phyloP scores from a whole-genome alignment of 1,140 invertebrate genomes.

The Polypedilum pembai region DNA sequence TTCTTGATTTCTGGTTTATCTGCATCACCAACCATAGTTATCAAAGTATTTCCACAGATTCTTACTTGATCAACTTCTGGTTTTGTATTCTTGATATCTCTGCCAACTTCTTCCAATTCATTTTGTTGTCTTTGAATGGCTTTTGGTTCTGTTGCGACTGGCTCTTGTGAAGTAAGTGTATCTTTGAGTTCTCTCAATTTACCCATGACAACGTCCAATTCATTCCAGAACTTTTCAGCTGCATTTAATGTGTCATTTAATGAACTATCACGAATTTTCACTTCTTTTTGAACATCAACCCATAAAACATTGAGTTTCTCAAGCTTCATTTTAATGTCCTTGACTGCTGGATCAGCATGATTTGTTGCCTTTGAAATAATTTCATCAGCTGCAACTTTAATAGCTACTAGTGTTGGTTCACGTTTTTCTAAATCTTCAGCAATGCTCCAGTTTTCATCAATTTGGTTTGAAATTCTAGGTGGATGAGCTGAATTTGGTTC shows the following conservation, averaged over 20 bases:
- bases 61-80: constrained; percentile 88
- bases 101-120: constrained; percentile 82
- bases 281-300: constrained; percentile 84
- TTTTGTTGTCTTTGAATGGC: constrained; percentile 91
- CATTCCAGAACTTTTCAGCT: constrained; percentile 93
- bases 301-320: constrained; percentile 88
- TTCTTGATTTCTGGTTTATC: constrained; percentile 97
- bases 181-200: constrained; percentile 84
- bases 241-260: constrained; percentile 81
- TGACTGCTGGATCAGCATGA: constrained; percentile 80
- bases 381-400: constrained; percentile 85
- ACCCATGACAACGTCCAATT: constrained; percentile 80
- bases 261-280: constrained; percentile 68
- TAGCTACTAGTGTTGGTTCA: constrained; percentile 82
- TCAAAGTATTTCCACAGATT: constrained; percentile 81
- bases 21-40: constrained; percentile 87
- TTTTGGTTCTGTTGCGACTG: constrained; percentile 83
- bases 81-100: constrained; percentile 90
- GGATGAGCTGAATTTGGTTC: constrained; percentile 94
- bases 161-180: constrained; percentile 77
- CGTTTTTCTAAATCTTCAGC: constrained; percentile 88
- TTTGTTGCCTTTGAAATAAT: constrained; percentile 88
- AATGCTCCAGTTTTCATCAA: constrained; percentile 84
- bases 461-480: constrained; percentile 87
- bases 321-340: constrained; percentile 90